Evolutionary conservation across 2,113 vertebrate species (phyloP), one percentile per base, ranked within the genome.

Genomic region (Pungitius pungitius): DNA sequence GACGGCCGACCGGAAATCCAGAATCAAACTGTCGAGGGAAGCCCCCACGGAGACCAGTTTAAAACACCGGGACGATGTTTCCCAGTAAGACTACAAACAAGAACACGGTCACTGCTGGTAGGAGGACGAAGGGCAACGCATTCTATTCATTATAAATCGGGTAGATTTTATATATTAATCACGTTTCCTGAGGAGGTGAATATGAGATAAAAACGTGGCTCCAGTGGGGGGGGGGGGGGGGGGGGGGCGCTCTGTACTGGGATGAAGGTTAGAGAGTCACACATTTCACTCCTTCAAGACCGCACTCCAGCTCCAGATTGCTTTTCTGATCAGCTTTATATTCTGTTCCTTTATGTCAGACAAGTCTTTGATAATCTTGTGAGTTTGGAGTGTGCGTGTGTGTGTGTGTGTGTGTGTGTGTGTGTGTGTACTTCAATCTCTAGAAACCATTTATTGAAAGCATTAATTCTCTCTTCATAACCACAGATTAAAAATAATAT

Each of bases 401-500:
- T 8, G 33, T 61, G n/a, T 22, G 24, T 63, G 18, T 4, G 47
- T 39, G 39, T 65, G 26, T 8, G 51, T 45, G 40, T 56, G 26
- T 30, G 56, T 62, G n/a, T 51, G 52, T 39, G 66, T 1, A 47
- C n/a, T 40, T 81, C 73, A 70, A 78, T 85, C 84, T 59, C 85
- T 88, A 78, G 73, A 86, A 85, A 74, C 70, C 57, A 58, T 84
- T 85, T 66, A 85, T 84, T 68, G 81, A 89, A 88, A 84, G 87
- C 77, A 77, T 84, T 82, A 81, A 56, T 42, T 74, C 47, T 69
- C 40, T 14, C 17, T 55, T 68, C 15, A 82, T 52, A 52, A 69
- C 52, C n/a, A 51, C 69, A 87, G 88, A 88, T 88, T 90, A 88
- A 70, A 69, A 15, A 78, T 81, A 64, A 89, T 88, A 91, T 91